Evolutionary conservation across 2,888 invertebrate genomes (phyloP), one percentile per base, ranked within the genome.

Genomic region (Agonopterix arenella): DNA sequence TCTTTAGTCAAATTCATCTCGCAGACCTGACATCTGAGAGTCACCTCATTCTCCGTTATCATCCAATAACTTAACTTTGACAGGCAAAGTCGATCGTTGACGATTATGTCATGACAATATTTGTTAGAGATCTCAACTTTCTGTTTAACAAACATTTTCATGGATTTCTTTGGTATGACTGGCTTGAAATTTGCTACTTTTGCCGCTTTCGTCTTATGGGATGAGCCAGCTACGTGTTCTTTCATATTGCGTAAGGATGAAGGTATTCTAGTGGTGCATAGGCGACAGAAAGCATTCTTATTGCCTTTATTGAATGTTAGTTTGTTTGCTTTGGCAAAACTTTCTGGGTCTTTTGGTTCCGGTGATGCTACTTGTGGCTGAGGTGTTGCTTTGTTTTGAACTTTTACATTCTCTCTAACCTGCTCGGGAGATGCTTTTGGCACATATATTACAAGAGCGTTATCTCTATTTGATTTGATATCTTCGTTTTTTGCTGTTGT

Each of bases 11-110:
- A 2, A 8, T 51, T 56, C 3, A 49, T 50, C 11, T 65, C 60
- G 50, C 68, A 69, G 1, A 46, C 43, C n/a, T 65, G 60, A 47
- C 70, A 77, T 37, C 66, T 60, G 1, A 50, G 18, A 9, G 46
- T 41, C 0, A 37, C n/a, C 2, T 16, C 44, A 37, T 45, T 51
- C 8, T 18, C 41, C 0, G 60, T 60, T 3, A 74, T 48, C 36
- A 69, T 51, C 7, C 51, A 13, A 11, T 51, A 66, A 50, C 72
- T 70, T 0, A 42, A 4, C 1, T 13, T 1, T 0, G 44, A 1
- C 2, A 76, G 16, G 41, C 68, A 73, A 51, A 60, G 59, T 40
- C 55, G 52, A 0, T 62, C 57, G 51, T 78, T 76, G 0, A 77
- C 46, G 2, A 76, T 47, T 7, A 55, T 47, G 47, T 53, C 49